These are phyloP conservation scores for Cheilosia impressa DNA, from an alignment of 2,888 invertebrate genomes.

Conservation along the genomic window DNA sequence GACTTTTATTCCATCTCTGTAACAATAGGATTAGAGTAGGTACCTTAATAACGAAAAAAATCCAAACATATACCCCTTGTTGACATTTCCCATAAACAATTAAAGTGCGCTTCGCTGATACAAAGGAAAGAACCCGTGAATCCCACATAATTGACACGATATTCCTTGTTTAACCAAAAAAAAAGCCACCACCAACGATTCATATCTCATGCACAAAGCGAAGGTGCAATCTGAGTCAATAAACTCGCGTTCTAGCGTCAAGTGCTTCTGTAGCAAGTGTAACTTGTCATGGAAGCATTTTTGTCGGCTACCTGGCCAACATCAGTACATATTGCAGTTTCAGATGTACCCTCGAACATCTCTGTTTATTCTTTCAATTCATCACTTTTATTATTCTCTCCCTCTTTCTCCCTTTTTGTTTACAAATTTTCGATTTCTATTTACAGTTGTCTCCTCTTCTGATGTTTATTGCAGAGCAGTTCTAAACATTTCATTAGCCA, in stretches of 20 bases:
- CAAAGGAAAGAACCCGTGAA: constrained; percentile 3
- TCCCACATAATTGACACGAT: constrained; percentile 17
- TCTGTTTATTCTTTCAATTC: constrained; percentile 37
- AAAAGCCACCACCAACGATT: not conserved
- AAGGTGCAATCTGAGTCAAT: constrained; percentile 13
- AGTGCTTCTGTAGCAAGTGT: constrained; percentile 40
- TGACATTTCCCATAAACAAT: constrained; percentile 29
- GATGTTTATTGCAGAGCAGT: constrained; percentile 50
- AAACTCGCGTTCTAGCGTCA: constrained; percentile 19
- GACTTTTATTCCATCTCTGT: not conserved
- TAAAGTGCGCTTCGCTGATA: not conserved
- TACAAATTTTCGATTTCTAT: constrained; percentile 33
- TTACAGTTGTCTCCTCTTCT: constrained; percentile 14
- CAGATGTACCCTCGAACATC: not conserved
- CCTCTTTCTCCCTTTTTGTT: not conserved
- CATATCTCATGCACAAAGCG: constrained; percentile 13
- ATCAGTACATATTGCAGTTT: constrained; percentile 4
- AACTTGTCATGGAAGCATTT: not conserved
- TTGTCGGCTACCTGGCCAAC: constrained; percentile 22
- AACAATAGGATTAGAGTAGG: not conserved
- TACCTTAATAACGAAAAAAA: not conserved
- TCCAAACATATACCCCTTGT: not conserved
- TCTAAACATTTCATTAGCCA: constrained; percentile 58
- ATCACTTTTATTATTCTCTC: constrained; percentile 17
- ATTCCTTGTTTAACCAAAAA: not conserved